Percentiles rank a stretch among this genome's conserved stretches.
Evolutionary conservation across 2,888 invertebrate species (phyloP).

Genomic region (Calameuta pallipes): DNA sequence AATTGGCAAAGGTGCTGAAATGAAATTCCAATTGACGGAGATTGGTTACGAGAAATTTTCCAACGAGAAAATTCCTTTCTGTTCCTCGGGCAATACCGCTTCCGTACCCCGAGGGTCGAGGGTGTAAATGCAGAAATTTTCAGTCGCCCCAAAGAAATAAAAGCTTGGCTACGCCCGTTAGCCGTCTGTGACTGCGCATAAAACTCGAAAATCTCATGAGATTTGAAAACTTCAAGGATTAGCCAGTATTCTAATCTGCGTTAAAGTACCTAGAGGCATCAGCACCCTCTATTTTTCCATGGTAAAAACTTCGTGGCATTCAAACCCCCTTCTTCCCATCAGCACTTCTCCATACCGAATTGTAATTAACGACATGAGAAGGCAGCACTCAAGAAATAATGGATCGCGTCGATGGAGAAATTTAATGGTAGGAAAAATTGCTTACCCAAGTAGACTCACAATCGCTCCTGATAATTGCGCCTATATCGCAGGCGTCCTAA

Average conservation of each 20-base stretch:
- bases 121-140: constrained; percentile 1
- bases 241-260: constrained; percentile 4
- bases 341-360: neutral
- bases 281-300: neutral
- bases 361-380: neutral
- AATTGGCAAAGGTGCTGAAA: neutral
- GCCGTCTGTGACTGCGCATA: neutral
- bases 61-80: neutral
- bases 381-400: neutral
- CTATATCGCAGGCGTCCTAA: neutral
- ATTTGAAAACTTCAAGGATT: neutral
- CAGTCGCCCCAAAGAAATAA: neutral
- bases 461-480: neutral
- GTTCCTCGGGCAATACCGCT: neutral
- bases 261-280: neutral
- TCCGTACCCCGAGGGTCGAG: neutral
- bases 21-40: neutral
- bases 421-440: neutral
- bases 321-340: neutral
- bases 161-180: neutral
- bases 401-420: neutral
- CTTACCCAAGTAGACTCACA: neutral
- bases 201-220: constrained; percentile 3
- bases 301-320: neutral
- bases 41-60: neutral